Evolutionary conservation across 1,140 invertebrate genomes (phyloP), one percentile per base, ranked within the genome.

Genomic region (Aphis craccivora): DNA sequence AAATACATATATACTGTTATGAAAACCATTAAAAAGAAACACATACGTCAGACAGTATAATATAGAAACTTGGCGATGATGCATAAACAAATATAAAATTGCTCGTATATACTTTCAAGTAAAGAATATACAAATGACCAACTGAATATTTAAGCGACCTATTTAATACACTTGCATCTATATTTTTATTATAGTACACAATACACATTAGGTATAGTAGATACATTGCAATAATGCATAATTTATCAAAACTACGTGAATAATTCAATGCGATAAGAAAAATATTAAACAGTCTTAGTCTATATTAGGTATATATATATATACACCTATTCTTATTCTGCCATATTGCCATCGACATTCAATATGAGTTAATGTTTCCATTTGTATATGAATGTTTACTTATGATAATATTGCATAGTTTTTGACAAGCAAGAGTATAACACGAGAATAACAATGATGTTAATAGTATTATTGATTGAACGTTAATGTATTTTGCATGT

Each of bases 361-460:
- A 87, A 87, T 83, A 84, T n/a, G n/a, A 53, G 87, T 53, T 53
- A 30, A 48, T 87, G 18, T 87, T 87, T 48, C 20, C n/a, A n/a
- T 88, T 88, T 48, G 14, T 88, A 88, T 35, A 88, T 30, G 43
- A 51, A 88, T 88, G 87, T 88, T 48, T 88, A 88, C 87, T 88
- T 51, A 23, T 51, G n/a, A 51, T 88, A 88, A 51, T 88, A 84
- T 25, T 23, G 48, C 35, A 11, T n/a, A 35, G 45, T 88, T 88
- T 88, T 43, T 51, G 48, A n/a, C 45, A n/a, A n/a, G 87, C n/a
- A 43, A 88, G 18, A 88, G 86, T 88, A 25, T 35, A 88, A 88
- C 18, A 48, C 86, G 18, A 37, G 45, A 88, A 88, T 51, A 88
- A 88, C 48, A 88, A 88, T 53, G 45, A 35, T 48, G 23, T 88